These are phyloP conservation scores for Dipodomys spectabilis DNA, from an alignment of 2,113 vertebrate species.

Conservation along the genomic window DNA sequence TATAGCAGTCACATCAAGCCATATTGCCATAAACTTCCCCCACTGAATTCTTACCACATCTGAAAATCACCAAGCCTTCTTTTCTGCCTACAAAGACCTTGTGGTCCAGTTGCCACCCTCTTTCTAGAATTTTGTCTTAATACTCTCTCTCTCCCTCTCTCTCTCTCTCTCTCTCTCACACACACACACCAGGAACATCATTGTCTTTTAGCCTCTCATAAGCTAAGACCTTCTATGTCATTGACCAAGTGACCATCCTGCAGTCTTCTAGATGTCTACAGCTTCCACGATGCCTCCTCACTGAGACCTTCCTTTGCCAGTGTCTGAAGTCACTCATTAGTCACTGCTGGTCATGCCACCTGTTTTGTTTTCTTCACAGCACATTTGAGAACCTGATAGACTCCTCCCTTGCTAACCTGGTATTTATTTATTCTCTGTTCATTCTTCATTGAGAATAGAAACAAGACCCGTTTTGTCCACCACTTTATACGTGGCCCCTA, in stretches of 20 bases:
- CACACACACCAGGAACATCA: not conserved
- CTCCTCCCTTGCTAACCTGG: no score
- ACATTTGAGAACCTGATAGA: not conserved
- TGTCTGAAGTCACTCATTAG: not conserved
- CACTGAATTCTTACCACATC: not conserved
- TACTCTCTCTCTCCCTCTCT: not conserved
- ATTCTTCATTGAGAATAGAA: not conserved
- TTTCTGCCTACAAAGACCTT: not conserved
- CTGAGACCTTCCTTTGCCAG: not conserved
- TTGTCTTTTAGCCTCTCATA: not conserved
- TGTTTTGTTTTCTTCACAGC: not conserved
- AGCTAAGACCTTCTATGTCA: not conserved
- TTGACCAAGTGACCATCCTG: not conserved
- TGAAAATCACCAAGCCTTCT: not conserved
- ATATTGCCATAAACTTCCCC: not conserved
- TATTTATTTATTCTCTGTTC: not conserved
- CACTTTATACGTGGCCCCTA: not conserved
- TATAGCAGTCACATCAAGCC: not conserved
- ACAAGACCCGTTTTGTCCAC: not conserved
- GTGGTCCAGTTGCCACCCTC: not conserved
- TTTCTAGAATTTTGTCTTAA: not conserved
- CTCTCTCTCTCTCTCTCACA: no score
- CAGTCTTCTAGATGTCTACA: not conserved
- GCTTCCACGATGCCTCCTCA: not conserved
- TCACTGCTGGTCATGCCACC: no score